A percentile compares a stretch with the other conserved stretches of the same genome.
These are phyloP conservation scores for Aphelenchoides fujianensis DNA, from an alignment of 1,140 invertebrate genomes.

Conservation along the genomic window DNA sequence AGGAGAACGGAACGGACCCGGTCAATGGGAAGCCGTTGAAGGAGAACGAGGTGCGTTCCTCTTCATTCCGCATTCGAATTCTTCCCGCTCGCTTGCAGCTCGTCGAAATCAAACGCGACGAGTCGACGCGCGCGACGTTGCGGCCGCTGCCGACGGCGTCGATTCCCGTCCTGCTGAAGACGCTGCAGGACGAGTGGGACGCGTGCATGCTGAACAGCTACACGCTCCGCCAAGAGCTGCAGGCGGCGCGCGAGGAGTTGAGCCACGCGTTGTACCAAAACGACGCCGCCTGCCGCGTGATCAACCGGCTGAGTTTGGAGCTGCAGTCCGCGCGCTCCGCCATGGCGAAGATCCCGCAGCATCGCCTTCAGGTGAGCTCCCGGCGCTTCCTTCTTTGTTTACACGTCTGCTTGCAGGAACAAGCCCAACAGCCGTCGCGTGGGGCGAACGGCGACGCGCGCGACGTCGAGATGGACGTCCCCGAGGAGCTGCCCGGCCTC, in stretches of 20 bases:
- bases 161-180: conserved; percentile 94
- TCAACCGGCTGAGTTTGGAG: conserved; percentile 94
- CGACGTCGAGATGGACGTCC: conserved; percentile 67
- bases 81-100: too few relatives aligned
- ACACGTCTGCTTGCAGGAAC: conserved; percentile 3
- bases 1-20: conserved; percentile 93
- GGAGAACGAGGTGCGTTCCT: conserved; percentile 72
- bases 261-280: conserved; percentile 70
- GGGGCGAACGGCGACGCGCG: conserved; percentile 18
- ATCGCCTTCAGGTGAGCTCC: conserved; percentile 69
- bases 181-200: conserved; percentile 97
- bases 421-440: background rate
- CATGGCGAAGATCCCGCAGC: conserved; percentile 81
- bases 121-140: conserved; percentile 21
- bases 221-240: conserved; percentile 89
- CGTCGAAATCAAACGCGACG: conserved; percentile 40
- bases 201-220: conserved; percentile 96
- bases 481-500: conserved; percentile 73
- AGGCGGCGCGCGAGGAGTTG: conserved; percentile 82
- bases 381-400: background rate
- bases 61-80: too few relatives aligned
- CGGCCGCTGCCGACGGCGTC: conserved; percentile 93
- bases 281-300: conserved; percentile 96
- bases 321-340: conserved; percentile 91
- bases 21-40: conserved; percentile 84